phyloP scores from a whole-genome alignment of 2,797 vertebrate species.

The Melanogrammus aeglefinus region DNA sequence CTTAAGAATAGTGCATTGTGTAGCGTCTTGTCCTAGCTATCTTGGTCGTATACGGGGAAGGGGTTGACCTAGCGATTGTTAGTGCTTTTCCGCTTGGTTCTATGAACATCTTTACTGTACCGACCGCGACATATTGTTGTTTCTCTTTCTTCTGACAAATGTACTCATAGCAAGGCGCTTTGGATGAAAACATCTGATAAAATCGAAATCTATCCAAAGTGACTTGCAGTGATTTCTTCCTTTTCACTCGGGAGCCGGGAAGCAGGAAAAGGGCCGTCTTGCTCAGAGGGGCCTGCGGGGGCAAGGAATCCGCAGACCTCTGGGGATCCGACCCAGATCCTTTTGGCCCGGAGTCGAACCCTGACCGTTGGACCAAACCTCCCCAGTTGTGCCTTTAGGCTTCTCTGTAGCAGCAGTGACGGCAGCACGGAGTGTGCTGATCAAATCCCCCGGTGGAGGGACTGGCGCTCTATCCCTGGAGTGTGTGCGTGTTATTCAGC shows the following conservation, averaged over 20 bases:
- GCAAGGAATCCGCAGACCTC: neutral
- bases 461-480: neutral
- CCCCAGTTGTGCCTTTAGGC: neutral
- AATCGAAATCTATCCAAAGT: neutral
- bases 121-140: too few relatives aligned
- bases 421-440: neutral
- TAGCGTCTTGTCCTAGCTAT: too few relatives aligned
- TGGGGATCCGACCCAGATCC: neutral
- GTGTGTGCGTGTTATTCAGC: neutral
- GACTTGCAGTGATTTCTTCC: neutral
- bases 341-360: neutral
- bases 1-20: too few relatives aligned
- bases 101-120: too few relatives aligned
- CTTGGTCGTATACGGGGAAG: too few relatives aligned
- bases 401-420: neutral
- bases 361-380: neutral
- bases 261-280: neutral
- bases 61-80: too few relatives aligned
- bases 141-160: too few relatives aligned
- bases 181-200: too few relatives aligned
- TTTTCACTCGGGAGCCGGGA: neutral
- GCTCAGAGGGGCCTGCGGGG: too few relatives aligned
- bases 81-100: too few relatives aligned
- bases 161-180: too few relatives aligned
- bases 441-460: neutral